Percentiles rank a stretch among this genome's conserved stretches.
phyloP scores from a whole-genome alignment of 2,113 vertebrate genomes.

The Corythornis vintsioides region DNA sequence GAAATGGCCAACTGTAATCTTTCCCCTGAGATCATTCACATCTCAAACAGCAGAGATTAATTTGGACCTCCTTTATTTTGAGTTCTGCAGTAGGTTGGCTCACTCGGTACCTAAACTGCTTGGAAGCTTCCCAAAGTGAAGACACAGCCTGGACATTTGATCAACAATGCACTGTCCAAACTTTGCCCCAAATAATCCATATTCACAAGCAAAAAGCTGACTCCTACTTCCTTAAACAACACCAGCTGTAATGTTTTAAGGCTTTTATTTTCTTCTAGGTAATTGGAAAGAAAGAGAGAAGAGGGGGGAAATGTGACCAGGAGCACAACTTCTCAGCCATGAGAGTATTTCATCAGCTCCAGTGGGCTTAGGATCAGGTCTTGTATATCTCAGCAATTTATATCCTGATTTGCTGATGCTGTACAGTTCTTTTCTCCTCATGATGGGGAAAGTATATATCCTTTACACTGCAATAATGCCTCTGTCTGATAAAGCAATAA shows the following conservation, averaged over 20 bases:
- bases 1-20: background rate
- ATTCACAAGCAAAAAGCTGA: background rate
- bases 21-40: background rate
- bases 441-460: background rate
- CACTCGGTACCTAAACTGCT: background rate
- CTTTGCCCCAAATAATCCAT: background rate
- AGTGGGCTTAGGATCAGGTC: background rate
- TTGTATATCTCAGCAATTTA: background rate
- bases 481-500: slow-evolving; percentile 6
- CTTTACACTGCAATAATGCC: background rate
- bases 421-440: background rate
- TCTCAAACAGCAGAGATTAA: background rate
- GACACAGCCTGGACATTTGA: background rate
- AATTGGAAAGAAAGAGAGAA: background rate
- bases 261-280: background rate
- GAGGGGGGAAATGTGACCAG: background rate
- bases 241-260: background rate
- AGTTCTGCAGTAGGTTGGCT: background rate
- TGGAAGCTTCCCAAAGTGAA: background rate
- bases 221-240: background rate
- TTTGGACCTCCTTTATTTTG: background rate
- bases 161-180: background rate
- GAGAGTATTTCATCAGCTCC: background rate
- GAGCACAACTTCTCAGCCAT: background rate
- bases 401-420: background rate